Evolutionary conservation across 2,113 vertebrate genomes (phyloP).

Genomic region (Cephalopholis sonnerati): DNA sequence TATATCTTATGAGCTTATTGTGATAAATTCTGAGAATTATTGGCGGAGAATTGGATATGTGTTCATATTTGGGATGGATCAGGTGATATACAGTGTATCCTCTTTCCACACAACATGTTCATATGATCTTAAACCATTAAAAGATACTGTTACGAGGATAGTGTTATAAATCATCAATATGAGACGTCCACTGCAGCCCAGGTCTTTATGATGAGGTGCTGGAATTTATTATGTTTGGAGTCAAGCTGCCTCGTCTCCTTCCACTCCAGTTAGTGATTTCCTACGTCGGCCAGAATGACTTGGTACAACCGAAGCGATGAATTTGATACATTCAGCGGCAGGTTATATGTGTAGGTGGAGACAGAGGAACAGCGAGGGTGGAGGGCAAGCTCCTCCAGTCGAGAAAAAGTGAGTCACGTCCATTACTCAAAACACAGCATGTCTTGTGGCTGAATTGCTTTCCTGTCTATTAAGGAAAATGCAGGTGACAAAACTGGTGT

Average conservation of each 20-base stretch:
- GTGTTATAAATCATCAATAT: conserved; percentile 23
- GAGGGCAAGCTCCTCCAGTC: conserved; percentile 63
- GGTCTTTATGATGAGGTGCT: conserved; percentile 43
- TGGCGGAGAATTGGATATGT: not conserved
- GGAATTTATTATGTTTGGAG: conserved; percentile 50
- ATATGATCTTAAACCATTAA: conserved; percentile 36
- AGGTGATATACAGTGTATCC: not conserved
- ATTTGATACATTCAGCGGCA: conserved; percentile 53
- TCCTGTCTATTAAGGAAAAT: conserved; percentile 51
- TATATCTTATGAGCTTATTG: not conserved
- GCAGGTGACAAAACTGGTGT: conserved; percentile 20
- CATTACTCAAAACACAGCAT: conserved; percentile 63
- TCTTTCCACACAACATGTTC: conserved; percentile 4
- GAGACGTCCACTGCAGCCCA: conserved; percentile 14
- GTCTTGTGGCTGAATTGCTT: conserved; percentile 63
- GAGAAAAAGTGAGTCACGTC: conserved; percentile 71
- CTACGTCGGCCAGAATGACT: conserved; percentile 36
- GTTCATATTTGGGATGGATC: not conserved
- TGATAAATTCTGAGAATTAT: conserved; percentile 27
- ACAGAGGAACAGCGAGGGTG: conserved; percentile 66
- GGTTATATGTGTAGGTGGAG: conserved; percentile 69
- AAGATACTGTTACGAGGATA: conserved; percentile 17
- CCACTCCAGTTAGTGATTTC: conserved; percentile 44
- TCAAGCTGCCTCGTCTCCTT: conserved; percentile 47
- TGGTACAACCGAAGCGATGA: conserved; percentile 36